Conservation (phyloP, 2,888 invertebrate species). For the Himalopsyche japonica region DNA sequence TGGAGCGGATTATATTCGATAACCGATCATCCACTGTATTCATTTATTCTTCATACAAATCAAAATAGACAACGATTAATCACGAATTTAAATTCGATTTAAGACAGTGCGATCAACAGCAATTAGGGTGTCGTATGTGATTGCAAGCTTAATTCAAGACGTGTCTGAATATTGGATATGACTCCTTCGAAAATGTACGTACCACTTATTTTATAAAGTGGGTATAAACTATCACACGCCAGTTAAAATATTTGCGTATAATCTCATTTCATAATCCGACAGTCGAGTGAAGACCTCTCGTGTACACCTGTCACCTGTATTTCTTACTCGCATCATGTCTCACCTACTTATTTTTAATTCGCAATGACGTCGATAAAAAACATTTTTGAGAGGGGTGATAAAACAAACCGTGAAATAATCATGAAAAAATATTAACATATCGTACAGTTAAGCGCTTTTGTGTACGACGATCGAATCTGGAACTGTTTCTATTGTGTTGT, state of each 20-base stretch:
- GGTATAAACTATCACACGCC: neutral
- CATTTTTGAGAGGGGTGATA: neutral
- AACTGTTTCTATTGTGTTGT: too few relatives aligned
- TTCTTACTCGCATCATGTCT: neutral
- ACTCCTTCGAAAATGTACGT: neutral
- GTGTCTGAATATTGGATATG: neutral
- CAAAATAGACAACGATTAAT: too few relatives aligned
- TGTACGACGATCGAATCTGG: too few relatives aligned
- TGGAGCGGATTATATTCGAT: too few relatives aligned
- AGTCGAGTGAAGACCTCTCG: neutral
- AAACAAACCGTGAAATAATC: too few relatives aligned
- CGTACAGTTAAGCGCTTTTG: too few relatives aligned
- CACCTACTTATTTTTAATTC: neutral
- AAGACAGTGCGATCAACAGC: neutral
- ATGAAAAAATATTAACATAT: too few relatives aligned
- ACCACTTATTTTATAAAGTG: neutral
- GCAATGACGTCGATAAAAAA: neutral
- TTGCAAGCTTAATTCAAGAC: neutral
- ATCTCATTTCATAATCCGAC: neutral
- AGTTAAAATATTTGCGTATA: neutral
- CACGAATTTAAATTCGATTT: too few relatives aligned
- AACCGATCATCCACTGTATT: too few relatives aligned
- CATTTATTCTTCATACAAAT: too few relatives aligned
- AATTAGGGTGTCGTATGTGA: neutral
- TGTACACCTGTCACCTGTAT: neutral